Conservation (phyloP, 2,113 vertebrate species). For the Corydoras sp. region DNA sequence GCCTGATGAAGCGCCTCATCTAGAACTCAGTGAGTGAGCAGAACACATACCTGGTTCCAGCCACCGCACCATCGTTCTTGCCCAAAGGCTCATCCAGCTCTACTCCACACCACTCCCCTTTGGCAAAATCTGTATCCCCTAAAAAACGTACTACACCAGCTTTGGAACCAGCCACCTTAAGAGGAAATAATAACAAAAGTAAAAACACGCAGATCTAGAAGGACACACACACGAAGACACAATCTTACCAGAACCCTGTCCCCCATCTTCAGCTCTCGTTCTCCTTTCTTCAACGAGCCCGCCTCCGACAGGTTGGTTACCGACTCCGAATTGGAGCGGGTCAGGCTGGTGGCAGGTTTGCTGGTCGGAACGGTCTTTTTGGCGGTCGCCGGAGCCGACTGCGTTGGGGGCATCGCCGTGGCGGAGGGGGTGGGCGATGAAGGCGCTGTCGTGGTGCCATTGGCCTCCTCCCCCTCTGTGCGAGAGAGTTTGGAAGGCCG, state of each 20-base stretch:
- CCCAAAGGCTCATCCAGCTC: slow-evolving; percentile 94
- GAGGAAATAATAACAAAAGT: slow-evolving; percentile 19
- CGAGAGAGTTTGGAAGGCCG: slow-evolving; percentile 86
- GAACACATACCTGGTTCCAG: slow-evolving; percentile 82
- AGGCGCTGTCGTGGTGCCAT: slow-evolving; percentile 71
- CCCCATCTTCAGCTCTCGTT: slow-evolving; percentile 89
- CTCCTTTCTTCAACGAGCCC: slow-evolving; percentile 91
- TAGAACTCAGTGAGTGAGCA: too few species aligned
- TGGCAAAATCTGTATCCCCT: slow-evolving; percentile 96
- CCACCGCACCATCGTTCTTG: slow-evolving; percentile 95
- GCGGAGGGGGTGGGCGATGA: slow-evolving; percentile 76
- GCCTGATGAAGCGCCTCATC: too few species aligned
- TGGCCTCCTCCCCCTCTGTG: slow-evolving; percentile 85
- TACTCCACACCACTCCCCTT: slow-evolving; percentile 97
- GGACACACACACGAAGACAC: neutral
- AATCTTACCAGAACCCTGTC: slow-evolving; percentile 89
- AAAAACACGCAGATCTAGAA: neutral
- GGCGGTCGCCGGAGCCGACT: slow-evolving; percentile 40
- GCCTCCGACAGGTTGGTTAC: slow-evolving; percentile 92
- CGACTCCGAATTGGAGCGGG: slow-evolving; percentile 83
- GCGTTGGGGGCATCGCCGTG: slow-evolving; percentile 47
- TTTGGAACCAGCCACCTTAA: slow-evolving; percentile 90
- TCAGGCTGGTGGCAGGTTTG: slow-evolving; percentile 73
- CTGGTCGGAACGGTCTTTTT: slow-evolving; percentile 53
- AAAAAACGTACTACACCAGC: slow-evolving; percentile 94